Percentiles rank a stretch among this genome's conserved stretches.
Evolutionary conservation across 1,140 invertebrate genomes (phyloP).

Genomic region (Adelges cooleyi): DNA sequence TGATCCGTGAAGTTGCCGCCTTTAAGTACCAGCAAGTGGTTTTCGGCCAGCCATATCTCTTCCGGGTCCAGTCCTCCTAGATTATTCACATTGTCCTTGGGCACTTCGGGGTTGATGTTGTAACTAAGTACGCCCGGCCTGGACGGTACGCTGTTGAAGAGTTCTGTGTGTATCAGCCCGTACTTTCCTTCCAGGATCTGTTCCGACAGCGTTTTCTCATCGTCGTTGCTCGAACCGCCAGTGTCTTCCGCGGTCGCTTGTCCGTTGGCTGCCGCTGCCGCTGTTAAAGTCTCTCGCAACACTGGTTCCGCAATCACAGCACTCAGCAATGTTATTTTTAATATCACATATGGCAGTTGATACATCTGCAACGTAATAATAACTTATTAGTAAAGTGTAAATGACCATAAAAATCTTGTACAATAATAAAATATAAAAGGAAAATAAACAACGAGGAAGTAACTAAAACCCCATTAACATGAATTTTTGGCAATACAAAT

Average conservation of each 20-base stretch:
- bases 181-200: constrained; percentile 81
- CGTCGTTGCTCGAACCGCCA: constrained; percentile 47
- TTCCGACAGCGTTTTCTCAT: constrained; percentile 68
- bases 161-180: constrained; percentile 72
- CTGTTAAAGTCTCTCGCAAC: not conserved
- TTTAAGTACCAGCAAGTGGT: constrained; percentile 69
- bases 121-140: constrained; percentile 72
- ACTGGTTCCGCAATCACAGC: constrained; percentile 3
- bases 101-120: constrained; percentile 59
- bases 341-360: constrained; percentile 22
- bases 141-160: constrained; percentile 51
- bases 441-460: no score
- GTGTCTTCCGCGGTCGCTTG: constrained; percentile 30
- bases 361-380: constrained; percentile 25
- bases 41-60: constrained; percentile 80
- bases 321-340: constrained; percentile 20
- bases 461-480: no score
- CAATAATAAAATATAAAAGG: no score
- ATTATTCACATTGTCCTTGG: constrained; percentile 62
- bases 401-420: no score
- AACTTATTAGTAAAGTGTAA: no score
- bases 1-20: constrained; percentile 51
- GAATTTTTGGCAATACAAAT: no score
- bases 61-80: constrained; percentile 68
- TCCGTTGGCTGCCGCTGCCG: constrained; percentile 1